Percentiles rank a stretch among this genome's conserved stretches.
Conservation (phyloP, 2,888 invertebrate species). For the Sarcophaga rosellei region DNA sequence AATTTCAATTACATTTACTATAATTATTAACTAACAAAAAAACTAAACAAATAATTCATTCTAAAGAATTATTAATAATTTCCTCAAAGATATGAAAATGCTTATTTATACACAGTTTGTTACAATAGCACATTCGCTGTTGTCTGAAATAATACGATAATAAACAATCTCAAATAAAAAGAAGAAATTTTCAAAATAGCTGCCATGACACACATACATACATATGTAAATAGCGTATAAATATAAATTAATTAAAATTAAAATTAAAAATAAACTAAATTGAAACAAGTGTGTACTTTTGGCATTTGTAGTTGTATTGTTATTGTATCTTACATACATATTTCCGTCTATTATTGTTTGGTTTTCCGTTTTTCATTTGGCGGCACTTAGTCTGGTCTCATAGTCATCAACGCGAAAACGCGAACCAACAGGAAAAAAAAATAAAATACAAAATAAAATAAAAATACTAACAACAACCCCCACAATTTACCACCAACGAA, state of each 20-base stretch:
- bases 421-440: neutral
- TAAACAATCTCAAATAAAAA: too few relatives aligned
- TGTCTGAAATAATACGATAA: too few relatives aligned
- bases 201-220: too few relatives aligned
- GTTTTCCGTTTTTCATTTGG: conserved; percentile 32
- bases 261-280: conserved; percentile 26
- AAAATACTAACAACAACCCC: conserved; percentile 12
- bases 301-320: neutral
- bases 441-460: neutral
- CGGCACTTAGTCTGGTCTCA: conserved; percentile 44
- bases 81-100: too few relatives aligned
- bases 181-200: too few relatives aligned
- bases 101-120: too few relatives aligned
- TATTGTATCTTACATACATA: neutral
- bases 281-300: neutral
- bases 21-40: too few relatives aligned
- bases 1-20: too few relatives aligned
- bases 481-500: conserved; percentile 22
- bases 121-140: too few relatives aligned
- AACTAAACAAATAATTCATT: too few relatives aligned
- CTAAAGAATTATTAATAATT: too few relatives aligned
- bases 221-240: too few relatives aligned
- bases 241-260: conserved; percentile 12
- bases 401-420: neutral
- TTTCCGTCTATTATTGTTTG: neutral